Percentiles rank a stretch among this genome's conserved stretches.
Evolutionary conservation across 2,113 vertebrate genomes (phyloP).

Genomic region (Centropus unirufus): DNA sequence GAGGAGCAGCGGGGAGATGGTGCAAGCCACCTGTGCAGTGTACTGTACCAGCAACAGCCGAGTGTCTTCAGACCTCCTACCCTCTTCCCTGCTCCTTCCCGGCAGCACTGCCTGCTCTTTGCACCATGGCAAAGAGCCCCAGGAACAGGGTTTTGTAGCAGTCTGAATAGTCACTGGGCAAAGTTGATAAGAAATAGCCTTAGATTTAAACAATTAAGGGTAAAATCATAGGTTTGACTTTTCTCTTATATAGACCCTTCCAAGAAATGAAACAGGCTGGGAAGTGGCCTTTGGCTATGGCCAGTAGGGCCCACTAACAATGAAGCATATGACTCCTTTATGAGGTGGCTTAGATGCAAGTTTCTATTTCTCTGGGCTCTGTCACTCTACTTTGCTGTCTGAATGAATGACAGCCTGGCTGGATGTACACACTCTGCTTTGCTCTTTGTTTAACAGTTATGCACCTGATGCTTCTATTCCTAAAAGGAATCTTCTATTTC

Average conservation of each 20-base stretch:
- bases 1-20: too few relatives aligned
- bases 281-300: not conserved
- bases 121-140: not conserved
- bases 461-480: not conserved
- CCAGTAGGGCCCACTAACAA: rapidly evolving
- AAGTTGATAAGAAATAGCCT: not conserved
- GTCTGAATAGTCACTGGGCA: not conserved
- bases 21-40: rapidly evolving
- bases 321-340: rapidly evolving
- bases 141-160: rapidly evolving
- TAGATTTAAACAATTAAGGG: not conserved
- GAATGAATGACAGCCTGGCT: not conserved
- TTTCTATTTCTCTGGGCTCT: rapidly evolving
- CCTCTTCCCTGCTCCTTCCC: not conserved
- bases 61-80: not conserved
- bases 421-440: not conserved
- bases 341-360: rapidly evolving
- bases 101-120: not conserved
- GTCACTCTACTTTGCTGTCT: rapidly evolving
- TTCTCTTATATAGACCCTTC: rapidly evolving
- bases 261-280: not conserved
- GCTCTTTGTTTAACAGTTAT: not conserved
- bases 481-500: not conserved
- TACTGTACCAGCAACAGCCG: not conserved
- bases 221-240: not conserved